These are phyloP conservation scores for Cephus pygmeus DNA, from an alignment of 2,888 invertebrate genomes.

Conservation along the genomic window DNA sequence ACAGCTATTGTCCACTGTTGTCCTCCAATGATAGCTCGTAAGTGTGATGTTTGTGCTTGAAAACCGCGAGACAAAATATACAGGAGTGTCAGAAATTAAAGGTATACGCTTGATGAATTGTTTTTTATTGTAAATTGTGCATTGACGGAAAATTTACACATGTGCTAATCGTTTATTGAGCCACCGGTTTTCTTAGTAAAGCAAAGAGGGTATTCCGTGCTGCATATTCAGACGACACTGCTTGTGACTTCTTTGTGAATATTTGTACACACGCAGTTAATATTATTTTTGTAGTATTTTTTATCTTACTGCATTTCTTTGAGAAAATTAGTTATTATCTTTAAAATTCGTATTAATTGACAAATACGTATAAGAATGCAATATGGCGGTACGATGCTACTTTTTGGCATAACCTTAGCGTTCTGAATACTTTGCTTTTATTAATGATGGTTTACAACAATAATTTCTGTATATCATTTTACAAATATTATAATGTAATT, in stretches of 20 bases:
- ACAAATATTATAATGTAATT: neutral
- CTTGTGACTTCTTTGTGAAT: neutral
- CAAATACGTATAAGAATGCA: conserved; percentile 28
- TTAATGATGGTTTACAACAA: neutral
- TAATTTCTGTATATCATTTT: neutral
- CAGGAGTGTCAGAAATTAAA: neutral
- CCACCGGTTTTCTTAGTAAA: neutral
- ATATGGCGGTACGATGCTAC: conserved; percentile 36
- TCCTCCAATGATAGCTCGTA: conserved; percentile 20
- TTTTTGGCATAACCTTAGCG: conserved; percentile 36
- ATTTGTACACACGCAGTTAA: neutral
- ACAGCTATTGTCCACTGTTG: conserved; percentile 28
- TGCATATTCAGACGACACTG: neutral
- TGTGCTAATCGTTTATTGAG: neutral
- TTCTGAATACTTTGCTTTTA: neutral
- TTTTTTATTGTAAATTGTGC: neutral
- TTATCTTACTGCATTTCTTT: neutral
- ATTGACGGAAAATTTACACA: neutral
- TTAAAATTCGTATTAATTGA: neutral
- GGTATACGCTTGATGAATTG: neutral
- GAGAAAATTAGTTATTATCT: neutral
- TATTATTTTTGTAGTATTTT: neutral
- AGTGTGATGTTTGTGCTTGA: conserved; percentile 6
- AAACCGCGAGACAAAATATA: neutral
- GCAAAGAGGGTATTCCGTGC: neutral